Percentiles rank a stretch among this genome's conserved stretches.
These are phyloP conservation scores for Calosoma granatense DNA, from an alignment of 1,140 invertebrate genomes.

Conservation along the genomic window DNA sequence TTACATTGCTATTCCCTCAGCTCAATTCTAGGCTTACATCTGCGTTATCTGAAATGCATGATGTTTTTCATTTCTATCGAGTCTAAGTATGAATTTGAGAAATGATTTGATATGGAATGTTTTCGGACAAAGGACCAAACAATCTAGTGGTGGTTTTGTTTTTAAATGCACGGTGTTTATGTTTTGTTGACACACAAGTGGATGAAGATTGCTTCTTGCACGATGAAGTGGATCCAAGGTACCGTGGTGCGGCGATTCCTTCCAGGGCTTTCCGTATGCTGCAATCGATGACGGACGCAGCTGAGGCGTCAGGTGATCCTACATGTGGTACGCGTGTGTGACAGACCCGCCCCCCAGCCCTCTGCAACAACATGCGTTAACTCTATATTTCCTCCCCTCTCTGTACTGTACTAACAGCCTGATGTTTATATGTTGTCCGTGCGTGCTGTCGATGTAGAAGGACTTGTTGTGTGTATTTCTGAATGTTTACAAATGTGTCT, in stretches of 20 bases:
- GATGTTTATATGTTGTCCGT: slow-evolving; percentile 20
- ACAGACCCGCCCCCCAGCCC: slow-evolving; percentile 17
- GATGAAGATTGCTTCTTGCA: slow-evolving; percentile 45
- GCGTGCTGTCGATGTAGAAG: too few relatives aligned
- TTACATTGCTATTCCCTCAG: too few relatives aligned
- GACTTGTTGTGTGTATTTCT: slow-evolving; percentile 23
- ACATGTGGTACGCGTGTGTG: slow-evolving; percentile 20
- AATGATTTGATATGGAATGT: too few relatives aligned
- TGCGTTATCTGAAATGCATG: too few relatives aligned
- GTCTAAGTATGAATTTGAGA: background rate
- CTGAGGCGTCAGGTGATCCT: background rate
- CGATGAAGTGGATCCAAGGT: slow-evolving; percentile 50
- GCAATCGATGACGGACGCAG: slow-evolving; percentile 47
- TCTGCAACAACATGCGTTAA: too few relatives aligned
- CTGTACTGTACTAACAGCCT: slow-evolving; percentile 10
- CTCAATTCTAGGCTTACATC: too few relatives aligned
- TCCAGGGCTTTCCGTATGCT: slow-evolving; percentile 58
- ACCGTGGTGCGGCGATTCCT: slow-evolving; percentile 55
- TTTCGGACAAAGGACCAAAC: too few relatives aligned
- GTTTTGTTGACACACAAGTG: too few relatives aligned
- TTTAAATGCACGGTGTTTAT: too few relatives aligned
- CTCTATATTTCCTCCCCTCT: slow-evolving; percentile 3
- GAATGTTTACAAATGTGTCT: too few relatives aligned
- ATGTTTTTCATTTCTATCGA: slow-evolving; percentile 12
- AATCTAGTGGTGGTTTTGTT: too few relatives aligned